Evolutionary conservation across 1,140 invertebrate genomes (phyloP), one percentile per base, ranked within the genome.

Genomic region (Himalopsyche phryganea): DNA sequence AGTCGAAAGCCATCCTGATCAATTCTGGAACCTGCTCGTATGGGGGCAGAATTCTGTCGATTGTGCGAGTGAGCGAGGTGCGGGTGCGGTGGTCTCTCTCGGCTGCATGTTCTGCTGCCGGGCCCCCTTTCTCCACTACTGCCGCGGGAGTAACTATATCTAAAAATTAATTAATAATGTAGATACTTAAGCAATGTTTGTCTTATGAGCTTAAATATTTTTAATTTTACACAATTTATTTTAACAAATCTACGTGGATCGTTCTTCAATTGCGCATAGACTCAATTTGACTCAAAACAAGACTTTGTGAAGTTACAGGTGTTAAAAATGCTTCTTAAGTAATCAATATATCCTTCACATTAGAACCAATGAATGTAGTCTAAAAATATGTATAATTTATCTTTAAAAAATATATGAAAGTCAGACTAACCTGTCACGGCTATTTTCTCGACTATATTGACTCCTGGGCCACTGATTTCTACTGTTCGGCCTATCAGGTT

Each of bases 371-470:
- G n/a, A n/a, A n/a, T n/a, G n/a, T n/a, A n/a, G n/a, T n/a, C n/a
- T n/a, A n/a, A n/a, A n/a, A n/a, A n/a, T n/a, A n/a, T n/a, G n/a
- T n/a, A n/a, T n/a, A n/a, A n/a, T n/a, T n/a, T n/a, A n/a, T n/a
- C n/a, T n/a, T n/a, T n/a, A n/a, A n/a, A n/a, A n/a, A n/a, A 46
- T 23, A 5, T 14, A 46, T 46, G 13, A n/a, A n/a, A 46, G 17
- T 46, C 6, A 46, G 15, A 15, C 18, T 19, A 18, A 64, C 62
- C 62, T 58, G 11, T 64, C 62, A 23, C 58, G 48, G 35, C 62
- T 64, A 35, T 60, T 64, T 57, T 64, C 62, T 54, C 62, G 47
- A 40, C 62, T 64, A 17, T 50, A 60, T 33, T 36, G 41, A 19
- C 23, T 60, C 41, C 50, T 60, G 9, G 38, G 40, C 53, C 62